Evolutionary conservation across 2,113 vertebrate species (phyloP).

Genomic region (Tetrax tetrax): DNA sequence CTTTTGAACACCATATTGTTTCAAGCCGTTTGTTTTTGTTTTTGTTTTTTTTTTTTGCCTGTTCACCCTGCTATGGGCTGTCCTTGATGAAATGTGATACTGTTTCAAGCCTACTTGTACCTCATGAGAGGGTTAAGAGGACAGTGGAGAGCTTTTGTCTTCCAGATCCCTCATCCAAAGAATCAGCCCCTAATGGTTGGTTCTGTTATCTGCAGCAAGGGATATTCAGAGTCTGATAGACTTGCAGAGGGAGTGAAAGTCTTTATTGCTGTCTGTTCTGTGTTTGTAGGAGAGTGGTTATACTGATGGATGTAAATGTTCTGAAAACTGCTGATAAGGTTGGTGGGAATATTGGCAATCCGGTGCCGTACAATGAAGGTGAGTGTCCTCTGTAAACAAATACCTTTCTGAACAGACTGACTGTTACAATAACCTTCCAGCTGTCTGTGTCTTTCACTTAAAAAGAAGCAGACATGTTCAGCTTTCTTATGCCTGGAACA

Average conservation of each 20-base stretch:
- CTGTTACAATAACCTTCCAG: neutral
- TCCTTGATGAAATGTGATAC: neutral
- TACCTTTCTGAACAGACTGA: neutral
- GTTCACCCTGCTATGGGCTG: neutral
- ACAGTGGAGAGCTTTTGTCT: neutral
- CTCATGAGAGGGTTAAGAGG: neutral
- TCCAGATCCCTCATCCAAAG: neutral
- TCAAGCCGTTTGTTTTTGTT: neutral
- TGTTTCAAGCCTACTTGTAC: neutral
- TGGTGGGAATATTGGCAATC: slow-evolving; percentile 86
- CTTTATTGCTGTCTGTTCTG: slow-evolving; percentile 8
- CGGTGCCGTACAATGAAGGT: slow-evolving; percentile 89
- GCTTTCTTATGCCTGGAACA: neutral
- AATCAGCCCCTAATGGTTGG: neutral
- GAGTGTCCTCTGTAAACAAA: slow-evolving; percentile 24
- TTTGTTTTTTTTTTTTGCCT: neutral
- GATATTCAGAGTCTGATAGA: neutral
- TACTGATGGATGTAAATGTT: slow-evolving; percentile 91
- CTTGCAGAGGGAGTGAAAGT: neutral
- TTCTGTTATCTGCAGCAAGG: neutral
- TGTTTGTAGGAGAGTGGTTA: slow-evolving; percentile 85
- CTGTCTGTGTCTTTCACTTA: neutral
- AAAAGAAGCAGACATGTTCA: neutral
- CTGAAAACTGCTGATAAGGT: slow-evolving; percentile 83
- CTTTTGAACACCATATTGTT: neutral